phyloP scores from a whole-genome alignment of 2,888 invertebrate genomes.

The Notodonta dromedarius region DNA sequence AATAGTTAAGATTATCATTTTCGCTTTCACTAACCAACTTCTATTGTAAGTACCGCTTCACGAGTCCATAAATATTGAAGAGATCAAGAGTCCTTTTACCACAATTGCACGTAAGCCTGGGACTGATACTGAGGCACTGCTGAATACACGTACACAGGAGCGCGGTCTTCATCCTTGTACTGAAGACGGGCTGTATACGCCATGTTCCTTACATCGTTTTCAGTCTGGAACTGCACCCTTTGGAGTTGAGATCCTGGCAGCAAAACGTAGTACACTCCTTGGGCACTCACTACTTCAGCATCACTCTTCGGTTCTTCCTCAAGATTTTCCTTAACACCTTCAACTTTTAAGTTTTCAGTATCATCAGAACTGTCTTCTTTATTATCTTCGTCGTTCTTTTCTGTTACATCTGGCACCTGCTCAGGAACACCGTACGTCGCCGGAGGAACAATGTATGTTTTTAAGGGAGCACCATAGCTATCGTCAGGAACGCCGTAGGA shows the following conservation, averaged over 20 bases:
- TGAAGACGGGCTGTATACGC: conserved; percentile 86
- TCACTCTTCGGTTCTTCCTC: conserved; percentile 58
- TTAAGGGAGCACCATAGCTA: conserved; percentile 72
- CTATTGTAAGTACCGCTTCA: background rate
- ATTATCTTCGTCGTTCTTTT: conserved; percentile 20
- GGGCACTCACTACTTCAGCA: conserved; percentile 64
- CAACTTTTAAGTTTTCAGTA: conserved; percentile 32
- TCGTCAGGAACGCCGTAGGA: conserved; percentile 71
- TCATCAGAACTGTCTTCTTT: conserved; percentile 28
- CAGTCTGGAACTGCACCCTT: conserved; percentile 84
- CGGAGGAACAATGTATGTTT: conserved; percentile 64
- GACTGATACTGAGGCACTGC: conserved; percentile 61
- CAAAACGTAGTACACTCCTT: conserved; percentile 86
- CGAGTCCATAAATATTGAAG: conserved; percentile 2
- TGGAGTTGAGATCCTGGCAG: conserved; percentile 86
- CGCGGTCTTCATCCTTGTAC: conserved; percentile 86
- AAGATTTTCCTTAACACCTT: conserved; percentile 52
- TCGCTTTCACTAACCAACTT: background rate
- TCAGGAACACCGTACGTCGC: conserved; percentile 42
- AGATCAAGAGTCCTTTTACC: conserved; percentile 18
- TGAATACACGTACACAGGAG: conserved; percentile 85
- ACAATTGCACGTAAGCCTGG: conserved; percentile 62
- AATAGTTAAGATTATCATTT: too few relatives aligned
- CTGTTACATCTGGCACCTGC: conserved; percentile 26
- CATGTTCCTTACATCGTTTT: conserved; percentile 82